These are phyloP conservation scores for Podocnemis expansa DNA, from an alignment of 2,113 vertebrate species.

Conservation along the genomic window DNA sequence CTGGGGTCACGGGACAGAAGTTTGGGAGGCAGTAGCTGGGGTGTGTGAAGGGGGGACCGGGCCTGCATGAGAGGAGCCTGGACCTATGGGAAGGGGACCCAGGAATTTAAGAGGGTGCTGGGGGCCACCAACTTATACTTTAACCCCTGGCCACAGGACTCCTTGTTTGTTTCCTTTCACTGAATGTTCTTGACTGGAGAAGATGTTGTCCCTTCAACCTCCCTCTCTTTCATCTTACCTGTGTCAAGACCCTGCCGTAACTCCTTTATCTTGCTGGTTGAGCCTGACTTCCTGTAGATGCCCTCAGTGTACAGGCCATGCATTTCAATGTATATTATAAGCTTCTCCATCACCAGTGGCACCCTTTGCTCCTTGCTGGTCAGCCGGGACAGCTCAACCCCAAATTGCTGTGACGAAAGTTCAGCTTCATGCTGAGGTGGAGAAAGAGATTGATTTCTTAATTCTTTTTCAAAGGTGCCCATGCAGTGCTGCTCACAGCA, in stretches of 20 bases:
- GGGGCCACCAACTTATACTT: no score
- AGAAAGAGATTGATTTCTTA: neutral
- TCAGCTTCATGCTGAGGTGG: slow-evolving; percentile 89
- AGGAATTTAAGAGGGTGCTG: no score
- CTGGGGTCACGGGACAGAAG: no score
- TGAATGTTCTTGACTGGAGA: neutral
- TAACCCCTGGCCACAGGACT: no score
- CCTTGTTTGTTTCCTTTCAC: no score
- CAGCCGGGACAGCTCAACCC: slow-evolving; percentile 93
- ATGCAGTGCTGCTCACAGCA: neutral
- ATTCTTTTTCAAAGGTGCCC: neutral
- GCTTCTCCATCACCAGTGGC: slow-evolving; percentile 94
- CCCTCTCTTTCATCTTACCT: slow-evolving; percentile 73
- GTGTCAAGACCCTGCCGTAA: slow-evolving; percentile 93
- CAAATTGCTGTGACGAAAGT: slow-evolving; percentile 92
- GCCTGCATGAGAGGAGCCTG: no score
- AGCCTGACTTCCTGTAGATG: slow-evolving; percentile 97
- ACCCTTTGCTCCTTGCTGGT: slow-evolving; percentile 92
- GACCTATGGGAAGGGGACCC: no score
- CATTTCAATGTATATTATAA: slow-evolving; percentile 99
- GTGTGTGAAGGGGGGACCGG: no score
- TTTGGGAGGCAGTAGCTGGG: no score
- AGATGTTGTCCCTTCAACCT: no score
- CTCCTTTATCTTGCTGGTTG: slow-evolving; percentile 97
- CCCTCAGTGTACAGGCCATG: slow-evolving; percentile 97